phyloP scores from a whole-genome alignment of 2,797 vertebrate species.

The Crypturellus tataupa region DNA sequence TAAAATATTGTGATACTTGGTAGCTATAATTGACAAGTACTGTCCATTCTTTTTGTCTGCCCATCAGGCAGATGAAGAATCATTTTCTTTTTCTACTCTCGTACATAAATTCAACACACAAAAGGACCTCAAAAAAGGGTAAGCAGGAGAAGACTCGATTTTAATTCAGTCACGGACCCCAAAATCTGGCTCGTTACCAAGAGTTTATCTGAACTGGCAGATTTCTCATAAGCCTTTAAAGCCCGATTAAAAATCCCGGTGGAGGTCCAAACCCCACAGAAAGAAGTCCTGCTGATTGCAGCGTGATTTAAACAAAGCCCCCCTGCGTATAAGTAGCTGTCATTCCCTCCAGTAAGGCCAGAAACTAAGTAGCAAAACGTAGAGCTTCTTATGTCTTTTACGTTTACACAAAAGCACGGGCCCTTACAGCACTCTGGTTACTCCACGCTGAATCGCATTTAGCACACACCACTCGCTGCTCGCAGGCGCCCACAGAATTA shows the following conservation, averaged over 20 bases:
- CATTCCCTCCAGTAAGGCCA: not conserved
- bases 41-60: not conserved
- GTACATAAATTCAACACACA: not conserved
- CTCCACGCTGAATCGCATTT: not conserved
- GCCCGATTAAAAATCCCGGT: not conserved
- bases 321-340: not conserved
- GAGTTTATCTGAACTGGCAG: not conserved
- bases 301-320: not conserved
- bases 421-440: not conserved
- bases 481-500: accelerated
- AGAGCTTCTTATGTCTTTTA: not conserved
- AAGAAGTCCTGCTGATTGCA: not conserved
- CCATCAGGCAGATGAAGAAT: not conserved
- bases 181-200: not conserved
- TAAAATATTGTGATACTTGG: not conserved
- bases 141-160: not conserved
- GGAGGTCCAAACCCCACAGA: not conserved
- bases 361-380: not conserved
- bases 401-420: not conserved
- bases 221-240: not conserved
- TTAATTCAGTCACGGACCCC: not conserved
- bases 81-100: not conserved
- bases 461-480: not conserved
- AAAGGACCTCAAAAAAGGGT: not conserved
- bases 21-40: not conserved